phyloP scores from a whole-genome alignment of 2,797 vertebrate genomes.

The Podarcis siculus region DNA sequence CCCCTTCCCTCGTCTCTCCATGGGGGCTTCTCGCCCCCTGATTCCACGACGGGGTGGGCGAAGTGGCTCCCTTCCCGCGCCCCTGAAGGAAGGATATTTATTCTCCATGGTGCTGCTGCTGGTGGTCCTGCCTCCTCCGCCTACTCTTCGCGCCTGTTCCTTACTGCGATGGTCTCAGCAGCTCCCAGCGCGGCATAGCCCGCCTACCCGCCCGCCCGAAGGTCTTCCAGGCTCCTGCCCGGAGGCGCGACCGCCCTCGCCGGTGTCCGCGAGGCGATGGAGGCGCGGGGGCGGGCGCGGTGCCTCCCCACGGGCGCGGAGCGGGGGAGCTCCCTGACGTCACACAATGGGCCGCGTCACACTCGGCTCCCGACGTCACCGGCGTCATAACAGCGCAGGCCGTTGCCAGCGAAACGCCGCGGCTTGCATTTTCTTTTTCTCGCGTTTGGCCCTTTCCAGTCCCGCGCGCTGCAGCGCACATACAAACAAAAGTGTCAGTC shows the following conservation, averaged over 20 bases:
- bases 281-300: rapidly evolving
- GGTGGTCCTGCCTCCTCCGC: rapidly evolving
- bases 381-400: no score
- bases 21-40: background rate
- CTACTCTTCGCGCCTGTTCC: constrained; percentile 1
- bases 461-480: no score
- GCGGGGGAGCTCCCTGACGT: background rate
- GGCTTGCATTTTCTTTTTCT: no score
- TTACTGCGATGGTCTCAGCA: background rate
- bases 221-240: rapidly evolving
- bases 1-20: background rate
- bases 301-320: background rate
- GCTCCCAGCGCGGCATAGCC: constrained; percentile 10
- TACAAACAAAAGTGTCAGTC: no score
- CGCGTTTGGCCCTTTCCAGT: no score
- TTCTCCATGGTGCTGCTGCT: constrained; percentile 42
- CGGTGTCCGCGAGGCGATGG: background rate
- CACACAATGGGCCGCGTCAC: background rate
- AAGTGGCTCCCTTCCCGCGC: background rate
- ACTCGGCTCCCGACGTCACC: no score
- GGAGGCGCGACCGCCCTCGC: background rate
- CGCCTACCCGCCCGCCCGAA: rapidly evolving
- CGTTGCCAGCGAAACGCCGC: no score
- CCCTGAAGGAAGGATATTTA: constrained; percentile 51
- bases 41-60: background rate